Evolutionary conservation across 35 echinoderm and acorn worm genomes (phyloP), one percentile per base, ranked within the genome.

Genomic region (Strongylocentrotus purpuratus): DNA sequence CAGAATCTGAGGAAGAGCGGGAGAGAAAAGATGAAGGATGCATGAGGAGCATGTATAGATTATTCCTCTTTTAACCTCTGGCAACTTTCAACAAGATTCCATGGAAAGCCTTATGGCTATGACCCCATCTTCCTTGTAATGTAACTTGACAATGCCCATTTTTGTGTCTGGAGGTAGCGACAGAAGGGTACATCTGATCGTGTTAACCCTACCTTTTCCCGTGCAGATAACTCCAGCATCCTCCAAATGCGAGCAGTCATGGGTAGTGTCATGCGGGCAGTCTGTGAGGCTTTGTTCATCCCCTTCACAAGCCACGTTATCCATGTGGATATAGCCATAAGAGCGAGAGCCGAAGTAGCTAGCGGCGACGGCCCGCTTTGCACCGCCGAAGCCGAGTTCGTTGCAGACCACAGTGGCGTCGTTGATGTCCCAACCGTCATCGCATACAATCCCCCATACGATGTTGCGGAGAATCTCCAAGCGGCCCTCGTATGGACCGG

Each of bases 141-240:
- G 28, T 33, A 28, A 33, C 46, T 91, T 91, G 3, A 91, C 0
- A 28, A 47, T 4, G 25, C 46, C 0, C 12, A 46, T 33, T 31
- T 91, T 46, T 8, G 89, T 91, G 32, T 91, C 10, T 2, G 9
- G 89, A 5, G 89, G 89, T 47, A 46, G 33, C 89, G 17, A 25
- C 3, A 33, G 89, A 32, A 41, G 35, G 35, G 35, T 41, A 41
- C 35, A 41, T 41, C 35, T 41, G 0, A 41, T 41, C 35, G 35
- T 41, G 35, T 41, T 41, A 1, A 55, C 8, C 89, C 0, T 47
- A 93, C 91, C 60, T 94, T 31, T 45, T 9, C 60, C 86, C 1
- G 85, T 32, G 45, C 95, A 95, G 28, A 95, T 55, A 8, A 95
- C 95, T 8, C 95, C 95, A 31, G 95, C 95, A 65, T 95, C 95